phyloP scores from a whole-genome alignment of 2,888 invertebrate species.

The Papilio gigon region DNA sequence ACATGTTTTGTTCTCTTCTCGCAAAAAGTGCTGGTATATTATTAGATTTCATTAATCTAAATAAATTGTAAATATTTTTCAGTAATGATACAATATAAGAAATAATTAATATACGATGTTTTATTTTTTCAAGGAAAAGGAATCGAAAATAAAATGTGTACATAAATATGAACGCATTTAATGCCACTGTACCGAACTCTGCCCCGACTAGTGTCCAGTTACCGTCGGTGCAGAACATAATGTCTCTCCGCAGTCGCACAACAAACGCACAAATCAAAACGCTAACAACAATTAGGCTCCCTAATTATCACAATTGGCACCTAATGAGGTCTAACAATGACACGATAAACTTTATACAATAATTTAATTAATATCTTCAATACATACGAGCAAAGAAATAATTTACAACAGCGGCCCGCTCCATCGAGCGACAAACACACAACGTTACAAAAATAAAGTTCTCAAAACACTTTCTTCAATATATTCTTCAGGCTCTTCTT shows the following conservation, averaged over 20 bases:
- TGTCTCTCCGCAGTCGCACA: conserved; percentile 54
- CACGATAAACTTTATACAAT: conserved; percentile 56
- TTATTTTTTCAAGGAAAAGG: not conserved
- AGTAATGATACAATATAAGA: not conserved
- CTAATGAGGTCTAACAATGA: conserved; percentile 73
- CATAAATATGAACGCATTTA: conserved; percentile 78
- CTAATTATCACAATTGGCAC: conserved; percentile 82
- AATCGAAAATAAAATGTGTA: conserved; percentile 57
- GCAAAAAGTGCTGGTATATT: not conserved
- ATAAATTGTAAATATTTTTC: no score
- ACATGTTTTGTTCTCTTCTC: not conserved
- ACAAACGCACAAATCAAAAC: conserved; percentile 61
- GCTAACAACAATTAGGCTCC: conserved; percentile 70
- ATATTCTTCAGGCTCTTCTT: conserved; percentile 89
- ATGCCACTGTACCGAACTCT: conserved; percentile 70
- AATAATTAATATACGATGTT: not conserved
- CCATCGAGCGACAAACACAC: conserved; percentile 48
- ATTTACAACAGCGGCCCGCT: conserved; percentile 63
- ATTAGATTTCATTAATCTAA: not conserved
- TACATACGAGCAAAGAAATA: conserved; percentile 69
- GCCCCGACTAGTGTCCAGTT: conserved; percentile 61
- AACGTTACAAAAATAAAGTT: conserved; percentile 49
- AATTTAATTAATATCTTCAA: conserved; percentile 51
- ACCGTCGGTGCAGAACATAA: conserved; percentile 54
- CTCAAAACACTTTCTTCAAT: conserved; percentile 90